Base-by-base conservation (phyloP, 1,140 invertebrate species). In the Drosophila simulans region DNA sequence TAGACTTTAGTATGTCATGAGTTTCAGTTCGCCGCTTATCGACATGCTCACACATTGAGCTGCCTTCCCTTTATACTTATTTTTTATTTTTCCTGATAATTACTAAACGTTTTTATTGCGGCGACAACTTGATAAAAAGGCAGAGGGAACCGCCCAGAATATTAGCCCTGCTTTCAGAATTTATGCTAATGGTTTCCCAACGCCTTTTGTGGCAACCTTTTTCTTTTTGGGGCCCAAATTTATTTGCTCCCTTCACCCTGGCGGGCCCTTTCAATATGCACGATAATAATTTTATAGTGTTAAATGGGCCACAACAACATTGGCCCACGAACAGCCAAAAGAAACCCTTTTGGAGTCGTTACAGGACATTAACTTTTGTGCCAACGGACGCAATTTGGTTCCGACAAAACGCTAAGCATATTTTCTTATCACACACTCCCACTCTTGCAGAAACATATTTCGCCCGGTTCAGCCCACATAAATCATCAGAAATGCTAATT, bases 271-370 rank as follows among this genome's bases (percentile, higher is more conserved):
- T 64, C 64, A 84, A 84, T 71, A 80, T 70, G 71, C 75, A 78
- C 57, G 83, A 86, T 86, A 86, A 86, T 86, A 86, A 83, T 83
- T 86, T 86, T 88, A 86, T 86, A 86, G 83, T 86, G 83, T 86
- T 86, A 88, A 86, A 86, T 86, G 83, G 66, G 51, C 49, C 83
- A 51, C 64, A 72, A 62, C 48, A 68, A 35, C 64, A 62, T 53
- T 39, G 58, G 54, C 39, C 43, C 56, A 39, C 20, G 15, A 58
- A 46, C 13, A 49, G 25, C 46, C 55, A 13, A 5, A 46, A 48
- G 65, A 83, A 82, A 79, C 75, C 84, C 79, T 80, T 86, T 86
- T 35, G 20, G 46, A 86, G 63, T 58, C 71, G 79, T 88, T 76
- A 88, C 83, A 72, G 75, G 78, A 88, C 83, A 86, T 86, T 86